Conservation (phyloP, 2,113 vertebrate species). For the Callipepla californica region DNA sequence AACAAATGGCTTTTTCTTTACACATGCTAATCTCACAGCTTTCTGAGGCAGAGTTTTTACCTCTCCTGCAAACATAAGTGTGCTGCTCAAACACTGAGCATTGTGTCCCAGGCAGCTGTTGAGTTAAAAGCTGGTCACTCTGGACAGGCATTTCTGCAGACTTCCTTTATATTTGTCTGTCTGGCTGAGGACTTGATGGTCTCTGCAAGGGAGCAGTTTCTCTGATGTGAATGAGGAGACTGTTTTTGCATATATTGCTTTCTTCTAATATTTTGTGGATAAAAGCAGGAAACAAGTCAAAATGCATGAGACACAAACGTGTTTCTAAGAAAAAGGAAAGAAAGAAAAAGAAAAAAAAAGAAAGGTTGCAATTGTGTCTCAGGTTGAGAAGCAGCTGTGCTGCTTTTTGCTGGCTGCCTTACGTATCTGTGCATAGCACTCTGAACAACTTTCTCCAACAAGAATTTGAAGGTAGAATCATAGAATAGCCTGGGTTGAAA, state of each 20-base stretch:
- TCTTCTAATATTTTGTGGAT: background rate
- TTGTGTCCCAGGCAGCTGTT: background rate
- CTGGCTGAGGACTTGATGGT: background rate
- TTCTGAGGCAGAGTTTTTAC: background rate
- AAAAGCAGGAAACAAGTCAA: conserved; percentile 29
- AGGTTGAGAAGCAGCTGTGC: background rate
- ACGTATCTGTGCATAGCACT: background rate
- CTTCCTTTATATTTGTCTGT: background rate
- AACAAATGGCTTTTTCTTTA: background rate
- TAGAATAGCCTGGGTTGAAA: no score
- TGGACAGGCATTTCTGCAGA: background rate
- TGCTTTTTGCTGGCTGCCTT: background rate
- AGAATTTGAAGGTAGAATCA: background rate
- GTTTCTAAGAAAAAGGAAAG: background rate
- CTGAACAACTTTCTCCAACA: background rate
- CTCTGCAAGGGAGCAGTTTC: background rate
- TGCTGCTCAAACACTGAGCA: background rate
- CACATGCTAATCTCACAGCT: background rate
- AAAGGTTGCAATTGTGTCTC: background rate
- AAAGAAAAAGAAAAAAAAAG: no score
- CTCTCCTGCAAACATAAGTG: background rate
- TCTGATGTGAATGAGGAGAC: background rate
- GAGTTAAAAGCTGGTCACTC: background rate
- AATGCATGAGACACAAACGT: background rate
- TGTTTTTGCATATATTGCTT: background rate